phyloP scores from a whole-genome alignment of 2,113 vertebrate species.

The Dromas ardeola region DNA sequence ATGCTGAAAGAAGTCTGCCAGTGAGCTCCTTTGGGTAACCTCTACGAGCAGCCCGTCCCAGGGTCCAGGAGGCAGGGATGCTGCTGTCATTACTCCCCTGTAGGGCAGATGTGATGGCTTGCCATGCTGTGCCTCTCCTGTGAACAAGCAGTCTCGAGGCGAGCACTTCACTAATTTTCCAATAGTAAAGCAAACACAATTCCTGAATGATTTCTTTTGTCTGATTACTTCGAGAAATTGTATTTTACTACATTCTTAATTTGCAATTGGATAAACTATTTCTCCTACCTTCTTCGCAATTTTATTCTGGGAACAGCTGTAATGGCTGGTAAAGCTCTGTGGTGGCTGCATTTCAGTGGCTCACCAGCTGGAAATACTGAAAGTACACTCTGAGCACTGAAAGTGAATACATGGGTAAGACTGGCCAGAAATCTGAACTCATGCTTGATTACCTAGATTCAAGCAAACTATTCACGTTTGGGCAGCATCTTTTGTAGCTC shows the following conservation, averaged over 20 bases:
- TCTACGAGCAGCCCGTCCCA: background rate
- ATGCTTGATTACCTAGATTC: background rate
- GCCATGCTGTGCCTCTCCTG: background rate
- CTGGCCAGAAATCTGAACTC: background rate
- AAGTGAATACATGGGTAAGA: background rate
- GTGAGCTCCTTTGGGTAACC: background rate
- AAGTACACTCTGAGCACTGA: background rate
- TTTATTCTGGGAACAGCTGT: background rate
- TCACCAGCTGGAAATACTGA: background rate
- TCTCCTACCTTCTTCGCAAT: background rate
- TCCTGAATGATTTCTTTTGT: background rate
- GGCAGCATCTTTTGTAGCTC: background rate
- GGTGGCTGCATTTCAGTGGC: background rate
- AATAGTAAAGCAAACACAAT: background rate
- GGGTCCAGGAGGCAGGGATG: background rate
- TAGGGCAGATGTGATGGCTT: background rate
- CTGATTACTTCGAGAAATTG: background rate
- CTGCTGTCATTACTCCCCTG: background rate
- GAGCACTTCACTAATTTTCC: background rate
- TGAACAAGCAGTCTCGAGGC: background rate
- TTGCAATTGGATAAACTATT: background rate
- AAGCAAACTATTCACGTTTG: background rate
- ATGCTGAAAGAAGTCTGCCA: background rate
- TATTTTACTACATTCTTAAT: background rate
- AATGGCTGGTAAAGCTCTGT: background rate